Evolutionary conservation across 2,113 vertebrate species (phyloP).

Genomic region (Engystomops pustulosus): DNA sequence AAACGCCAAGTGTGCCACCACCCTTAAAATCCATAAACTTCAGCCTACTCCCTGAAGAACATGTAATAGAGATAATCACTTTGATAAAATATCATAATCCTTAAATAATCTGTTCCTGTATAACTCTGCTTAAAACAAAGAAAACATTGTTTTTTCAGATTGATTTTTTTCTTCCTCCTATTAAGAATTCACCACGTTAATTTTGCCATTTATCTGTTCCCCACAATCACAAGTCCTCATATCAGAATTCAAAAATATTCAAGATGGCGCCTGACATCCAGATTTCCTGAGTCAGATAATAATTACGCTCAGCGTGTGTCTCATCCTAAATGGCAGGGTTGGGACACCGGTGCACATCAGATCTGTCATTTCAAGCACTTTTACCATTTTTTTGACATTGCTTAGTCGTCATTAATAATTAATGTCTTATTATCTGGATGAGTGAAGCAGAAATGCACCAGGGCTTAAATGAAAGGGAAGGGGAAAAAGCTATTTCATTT

Average conservation of each 20-base stretch:
- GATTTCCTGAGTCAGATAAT: constrained; percentile 45
- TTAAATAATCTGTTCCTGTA: too few relatives aligned
- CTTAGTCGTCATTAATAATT: constrained; percentile 55
- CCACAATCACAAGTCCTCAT: constrained; percentile 8
- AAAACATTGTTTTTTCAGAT: neutral
- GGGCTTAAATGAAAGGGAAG: constrained; percentile 6
- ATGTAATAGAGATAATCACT: too few relatives aligned
- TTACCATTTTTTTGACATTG: constrained; percentile 57
- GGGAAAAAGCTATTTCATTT: constrained; percentile 34
- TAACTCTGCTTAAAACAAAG: neutral
- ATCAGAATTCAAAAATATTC: constrained; percentile 48
- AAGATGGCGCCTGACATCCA: constrained; percentile 37
- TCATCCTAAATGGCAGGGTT: constrained; percentile 57
- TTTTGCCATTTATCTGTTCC: neutral
- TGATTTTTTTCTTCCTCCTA: neutral
- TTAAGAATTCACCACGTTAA: constrained; percentile 3
- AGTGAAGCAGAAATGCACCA: constrained; percentile 49
- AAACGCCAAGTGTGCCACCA: too few relatives aligned
- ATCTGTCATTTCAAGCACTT: constrained; percentile 57
- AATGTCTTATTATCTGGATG: constrained; percentile 58
- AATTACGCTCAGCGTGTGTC: constrained; percentile 58
- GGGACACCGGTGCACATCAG: constrained; percentile 45
- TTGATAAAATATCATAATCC: too few relatives aligned
- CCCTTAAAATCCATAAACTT: too few relatives aligned
- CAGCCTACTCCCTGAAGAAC: too few relatives aligned